phyloP scores from a whole-genome alignment of 2,888 invertebrate species.

The Drosophila pseudotalamancana region DNA sequence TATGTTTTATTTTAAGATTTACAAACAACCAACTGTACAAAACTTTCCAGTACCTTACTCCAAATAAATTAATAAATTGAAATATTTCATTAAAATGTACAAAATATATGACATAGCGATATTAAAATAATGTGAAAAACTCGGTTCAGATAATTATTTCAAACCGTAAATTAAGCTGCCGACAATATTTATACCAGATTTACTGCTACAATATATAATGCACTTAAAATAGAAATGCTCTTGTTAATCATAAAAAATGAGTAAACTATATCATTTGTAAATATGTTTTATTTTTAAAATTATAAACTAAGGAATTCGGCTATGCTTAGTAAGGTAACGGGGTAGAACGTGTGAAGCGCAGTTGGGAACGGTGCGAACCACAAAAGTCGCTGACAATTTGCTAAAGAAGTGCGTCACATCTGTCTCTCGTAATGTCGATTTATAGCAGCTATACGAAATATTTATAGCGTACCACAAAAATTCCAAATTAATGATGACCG shows the following conservation, averaged over 20 bases:
- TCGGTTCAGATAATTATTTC: too few relatives aligned
- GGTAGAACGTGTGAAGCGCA: neutral
- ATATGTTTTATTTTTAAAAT: neutral
- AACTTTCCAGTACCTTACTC: too few relatives aligned
- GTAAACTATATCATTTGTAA: neutral
- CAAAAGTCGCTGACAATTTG: conserved; percentile 20
- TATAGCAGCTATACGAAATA: conserved; percentile 56
- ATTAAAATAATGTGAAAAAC: too few relatives aligned
- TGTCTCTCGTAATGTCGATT: conserved; percentile 40
- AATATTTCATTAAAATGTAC: too few relatives aligned
- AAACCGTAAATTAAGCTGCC: too few relatives aligned
- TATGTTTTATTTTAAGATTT: too few relatives aligned
- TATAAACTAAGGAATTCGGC: neutral
- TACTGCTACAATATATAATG: too few relatives aligned
- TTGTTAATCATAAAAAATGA: neutral
- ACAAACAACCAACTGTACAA: too few relatives aligned
- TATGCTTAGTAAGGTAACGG: neutral
- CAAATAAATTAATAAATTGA: too few relatives aligned
- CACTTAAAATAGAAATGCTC: neutral
- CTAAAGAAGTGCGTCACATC: conserved; percentile 41
- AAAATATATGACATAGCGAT: too few relatives aligned
- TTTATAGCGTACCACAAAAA: conserved; percentile 51
- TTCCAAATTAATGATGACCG: conserved; percentile 46
- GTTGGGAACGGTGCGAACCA: conserved; percentile 6
- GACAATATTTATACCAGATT: too few relatives aligned